Evolutionary conservation across 2,888 invertebrate genomes (phyloP), one percentile per base, ranked within the genome.

Genomic region (Harmothoe impar): DNA sequence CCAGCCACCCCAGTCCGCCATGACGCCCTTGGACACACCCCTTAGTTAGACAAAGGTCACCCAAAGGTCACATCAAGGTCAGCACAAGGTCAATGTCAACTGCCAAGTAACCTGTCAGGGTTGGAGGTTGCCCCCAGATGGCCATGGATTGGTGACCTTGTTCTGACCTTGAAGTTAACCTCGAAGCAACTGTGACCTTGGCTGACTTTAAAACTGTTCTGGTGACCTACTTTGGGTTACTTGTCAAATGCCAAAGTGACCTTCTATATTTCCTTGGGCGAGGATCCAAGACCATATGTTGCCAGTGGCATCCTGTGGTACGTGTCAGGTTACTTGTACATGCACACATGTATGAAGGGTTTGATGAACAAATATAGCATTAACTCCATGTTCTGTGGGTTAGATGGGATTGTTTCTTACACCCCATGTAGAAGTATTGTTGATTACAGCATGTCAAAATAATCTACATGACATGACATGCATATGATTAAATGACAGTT

Each of bases 121-220:
- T 7, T 72, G 20, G n/a, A 20, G 20, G 62, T 3, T 43, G 62
- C 3, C 62, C 62, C 20, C 3, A 52, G 62, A 15, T 62, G 62
- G 62, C 62, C 20, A 3, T 62, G 62, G 15, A 62, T n/a, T n/a
- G n/a, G 12, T 62, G n/a, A n/a, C 72, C 72, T 72, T 29, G 29
- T 29, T n/a, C 62, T 72, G 72, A 72, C 72, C 72, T 72, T 72
- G 72, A 29, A 72, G 72, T 72, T 72, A 29, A 72, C 72, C 72
- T 72, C 25, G 72, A 25, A 5, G 0, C 1, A 29, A 72, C 7
- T 25, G 0, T 72, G 72, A 72, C 72, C 72, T 72, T 72, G 72
- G 72, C 7, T 29, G 29, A 72, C 72, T 29, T 72, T 29, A 3
- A 72, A 72, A 72, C 29, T 72, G 17, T 72, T 29, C 72, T 25